Conservation (phyloP, 2,888 invertebrate genomes). For the Drosophila emarginata region DNA sequence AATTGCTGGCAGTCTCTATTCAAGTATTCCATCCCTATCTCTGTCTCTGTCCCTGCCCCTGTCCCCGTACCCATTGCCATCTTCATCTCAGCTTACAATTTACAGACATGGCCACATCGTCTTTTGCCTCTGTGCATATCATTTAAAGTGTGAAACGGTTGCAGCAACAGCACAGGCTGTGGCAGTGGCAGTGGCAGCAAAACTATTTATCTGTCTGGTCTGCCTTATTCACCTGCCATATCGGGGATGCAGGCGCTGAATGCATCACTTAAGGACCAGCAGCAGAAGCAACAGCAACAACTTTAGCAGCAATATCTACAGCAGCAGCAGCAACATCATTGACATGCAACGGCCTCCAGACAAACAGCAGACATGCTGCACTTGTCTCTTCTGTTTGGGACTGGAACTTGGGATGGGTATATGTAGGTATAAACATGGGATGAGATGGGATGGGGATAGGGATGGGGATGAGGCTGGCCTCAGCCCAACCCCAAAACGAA, state of each 20-base stretch:
- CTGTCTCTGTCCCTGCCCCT: not conserved
- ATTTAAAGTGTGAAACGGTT: conserved; percentile 77
- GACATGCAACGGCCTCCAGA: conserved; percentile 74
- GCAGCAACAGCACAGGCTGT: conserved; percentile 2
- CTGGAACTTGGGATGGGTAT: not conserved
- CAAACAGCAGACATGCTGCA: conserved; percentile 80
- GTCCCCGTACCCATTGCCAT: conserved; percentile 21
- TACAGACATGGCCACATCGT: conserved; percentile 33
- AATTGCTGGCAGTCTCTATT: conserved; percentile 57
- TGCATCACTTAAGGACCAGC: conserved; percentile 70
- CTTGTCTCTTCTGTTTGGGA: conserved; percentile 60
- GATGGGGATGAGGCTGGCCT: conserved; percentile 31
- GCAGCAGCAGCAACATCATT: conserved; percentile 47
- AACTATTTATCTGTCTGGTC: conserved; percentile 50
- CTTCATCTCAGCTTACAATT: conserved; percentile 38
- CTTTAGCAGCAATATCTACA: conserved; percentile 17
- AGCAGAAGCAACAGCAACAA: conserved; percentile 44
- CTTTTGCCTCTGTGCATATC: conserved; percentile 64
- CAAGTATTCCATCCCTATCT: not conserved
- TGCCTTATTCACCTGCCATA: conserved; percentile 67
- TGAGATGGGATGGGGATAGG: conserved; percentile 1
- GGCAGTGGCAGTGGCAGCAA: conserved; percentile 19
- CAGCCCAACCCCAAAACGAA: conserved; percentile 18
- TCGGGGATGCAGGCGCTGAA: conserved; percentile 56
- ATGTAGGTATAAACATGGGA: not conserved